Evolutionary conservation across 2,113 vertebrate species (phyloP).

Genomic region (Turnix velox): DNA sequence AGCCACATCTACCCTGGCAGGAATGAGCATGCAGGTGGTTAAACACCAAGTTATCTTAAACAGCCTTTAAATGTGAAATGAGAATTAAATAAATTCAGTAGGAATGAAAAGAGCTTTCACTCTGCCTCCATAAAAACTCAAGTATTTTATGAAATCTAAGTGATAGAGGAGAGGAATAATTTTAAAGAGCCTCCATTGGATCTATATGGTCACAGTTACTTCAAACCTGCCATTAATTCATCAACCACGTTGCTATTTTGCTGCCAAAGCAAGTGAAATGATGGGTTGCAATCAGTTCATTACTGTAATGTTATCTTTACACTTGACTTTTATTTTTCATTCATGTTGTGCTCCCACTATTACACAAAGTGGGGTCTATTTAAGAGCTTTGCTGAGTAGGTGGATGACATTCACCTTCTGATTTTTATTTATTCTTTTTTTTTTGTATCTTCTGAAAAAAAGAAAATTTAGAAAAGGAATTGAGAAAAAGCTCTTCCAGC

Average conservation of each 20-base stretch:
- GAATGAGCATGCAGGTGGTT: neutral
- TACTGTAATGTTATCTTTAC: neutral
- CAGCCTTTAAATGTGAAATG: neutral
- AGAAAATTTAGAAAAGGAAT: neutral
- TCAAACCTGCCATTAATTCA: neutral
- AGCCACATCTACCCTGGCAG: neutral
- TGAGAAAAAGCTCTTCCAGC: neutral
- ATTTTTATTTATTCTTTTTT: neutral
- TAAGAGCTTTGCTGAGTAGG: neutral
- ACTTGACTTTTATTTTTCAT: neutral
- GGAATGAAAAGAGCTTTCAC: neutral
- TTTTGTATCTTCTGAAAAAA: neutral
- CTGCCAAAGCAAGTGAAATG: neutral
- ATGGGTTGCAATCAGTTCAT: neutral
- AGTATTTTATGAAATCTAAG: neutral
- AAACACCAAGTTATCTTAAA: neutral
- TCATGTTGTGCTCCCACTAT: neutral
- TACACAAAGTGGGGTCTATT: neutral
- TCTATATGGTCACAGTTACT: fast-evolving
- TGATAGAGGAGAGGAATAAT: neutral
- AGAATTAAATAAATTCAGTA: neutral
- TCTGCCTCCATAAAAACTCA: neutral
- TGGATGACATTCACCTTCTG: neutral
- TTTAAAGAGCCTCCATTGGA: neutral
- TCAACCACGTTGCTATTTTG: neutral